Evolutionary conservation across 2,797 vertebrate genomes (phyloP).

Genomic region (Remorina albescens): DNA sequence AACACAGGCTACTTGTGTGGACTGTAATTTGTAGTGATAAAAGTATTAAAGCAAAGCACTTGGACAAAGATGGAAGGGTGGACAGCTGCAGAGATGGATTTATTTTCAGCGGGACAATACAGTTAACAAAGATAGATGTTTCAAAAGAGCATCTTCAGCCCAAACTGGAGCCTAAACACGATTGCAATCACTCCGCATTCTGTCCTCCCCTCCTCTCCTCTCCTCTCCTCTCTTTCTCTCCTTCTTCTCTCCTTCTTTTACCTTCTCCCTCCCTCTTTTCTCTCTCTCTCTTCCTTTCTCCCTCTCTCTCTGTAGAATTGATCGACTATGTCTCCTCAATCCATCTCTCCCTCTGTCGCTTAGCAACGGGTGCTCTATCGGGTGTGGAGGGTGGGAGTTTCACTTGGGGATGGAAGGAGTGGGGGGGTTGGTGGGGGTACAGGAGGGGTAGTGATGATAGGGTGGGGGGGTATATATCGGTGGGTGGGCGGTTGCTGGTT

Average conservation of each 20-base stretch:
- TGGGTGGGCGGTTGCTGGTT: slow-evolving; percentile 27
- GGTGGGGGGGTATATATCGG: slow-evolving; percentile 45
- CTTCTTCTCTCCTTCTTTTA: slow-evolving; percentile 42
- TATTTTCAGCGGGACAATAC: slow-evolving; percentile 72
- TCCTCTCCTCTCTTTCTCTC: slow-evolving; percentile 41
- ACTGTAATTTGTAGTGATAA: slow-evolving; percentile 76
- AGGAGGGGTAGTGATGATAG: slow-evolving; percentile 37
- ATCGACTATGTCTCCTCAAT: slow-evolving; percentile 89
- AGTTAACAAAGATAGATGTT: slow-evolving; percentile 82
- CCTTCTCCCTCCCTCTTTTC: slow-evolving; percentile 21
- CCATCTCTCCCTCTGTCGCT: slow-evolving; percentile 89
- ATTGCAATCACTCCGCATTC: slow-evolving; percentile 80
- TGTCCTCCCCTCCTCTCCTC: slow-evolving; percentile 71
- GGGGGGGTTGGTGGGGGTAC: slow-evolving; percentile 48
- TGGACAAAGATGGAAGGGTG: slow-evolving; percentile 76
- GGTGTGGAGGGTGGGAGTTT: slow-evolving; percentile 86
- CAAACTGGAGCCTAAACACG: slow-evolving; percentile 69
- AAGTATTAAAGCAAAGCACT: slow-evolving; percentile 72
- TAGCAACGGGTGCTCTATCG: slow-evolving; percentile 89
- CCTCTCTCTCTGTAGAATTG: slow-evolving; percentile 86
- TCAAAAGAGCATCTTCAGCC: slow-evolving; percentile 75
- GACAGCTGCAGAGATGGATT: slow-evolving; percentile 77
- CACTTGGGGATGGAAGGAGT: slow-evolving; percentile 58
- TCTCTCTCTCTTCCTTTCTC: slow-evolving; percentile 39
- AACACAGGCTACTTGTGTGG: slow-evolving; percentile 66